Evolutionary conservation across 2,113 vertebrate genomes (phyloP).

Genomic region (Grammomys surdaster): DNA sequence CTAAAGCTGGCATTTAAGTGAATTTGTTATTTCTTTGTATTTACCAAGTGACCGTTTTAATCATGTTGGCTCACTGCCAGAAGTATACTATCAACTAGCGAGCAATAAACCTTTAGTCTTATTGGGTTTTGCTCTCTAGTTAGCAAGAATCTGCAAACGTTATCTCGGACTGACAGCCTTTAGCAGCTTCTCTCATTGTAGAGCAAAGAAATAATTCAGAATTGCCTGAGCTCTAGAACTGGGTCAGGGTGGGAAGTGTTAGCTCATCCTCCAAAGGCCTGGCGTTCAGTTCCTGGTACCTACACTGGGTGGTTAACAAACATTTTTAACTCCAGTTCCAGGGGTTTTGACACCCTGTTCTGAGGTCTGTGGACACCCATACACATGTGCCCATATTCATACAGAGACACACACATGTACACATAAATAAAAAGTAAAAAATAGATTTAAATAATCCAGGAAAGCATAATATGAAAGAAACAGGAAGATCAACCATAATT

Average conservation of each 20-base stretch:
- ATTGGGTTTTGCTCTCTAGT: not conserved
- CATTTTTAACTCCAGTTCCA: not conserved
- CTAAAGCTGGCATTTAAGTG: not conserved
- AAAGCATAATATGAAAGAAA: slow-evolving; percentile 5
- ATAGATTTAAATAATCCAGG: not conserved
- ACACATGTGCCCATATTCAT: not conserved
- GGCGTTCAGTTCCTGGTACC: not conserved
- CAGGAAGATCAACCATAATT: slow-evolving; percentile 7
- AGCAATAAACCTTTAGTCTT: not conserved
- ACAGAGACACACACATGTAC: not conserved
- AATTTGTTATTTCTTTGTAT: slow-evolving; percentile 35
- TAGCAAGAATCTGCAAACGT: not conserved
- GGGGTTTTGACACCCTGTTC: too few relatives aligned
- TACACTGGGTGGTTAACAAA: not conserved
- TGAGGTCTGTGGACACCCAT: not conserved
- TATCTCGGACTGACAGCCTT: not conserved
- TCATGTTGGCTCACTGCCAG: slow-evolving; percentile 25
- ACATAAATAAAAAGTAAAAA: not conserved
- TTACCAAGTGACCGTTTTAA: slow-evolving; percentile 30
- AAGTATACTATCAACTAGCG: not conserved
- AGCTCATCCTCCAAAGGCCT: not conserved
- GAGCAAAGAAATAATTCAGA: slow-evolving; percentile 7
- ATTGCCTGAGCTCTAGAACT: not conserved
- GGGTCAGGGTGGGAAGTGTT: not conserved
- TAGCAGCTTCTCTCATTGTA: not conserved